phyloP scores from a whole-genome alignment of 92 coral and sea anemone species.

The Bergia puertoricense region DNA sequence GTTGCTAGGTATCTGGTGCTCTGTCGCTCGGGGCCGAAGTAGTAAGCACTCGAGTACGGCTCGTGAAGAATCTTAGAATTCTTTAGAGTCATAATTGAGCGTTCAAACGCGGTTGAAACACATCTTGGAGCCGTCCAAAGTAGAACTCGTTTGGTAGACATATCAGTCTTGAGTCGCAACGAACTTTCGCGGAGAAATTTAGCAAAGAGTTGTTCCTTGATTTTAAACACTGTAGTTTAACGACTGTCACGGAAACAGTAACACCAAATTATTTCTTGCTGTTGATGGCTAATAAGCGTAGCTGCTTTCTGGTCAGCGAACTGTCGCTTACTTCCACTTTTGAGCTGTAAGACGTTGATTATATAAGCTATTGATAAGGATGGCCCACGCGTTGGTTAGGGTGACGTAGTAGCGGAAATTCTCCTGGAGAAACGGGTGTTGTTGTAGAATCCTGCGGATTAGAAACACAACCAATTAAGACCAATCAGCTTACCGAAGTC shows the following conservation, averaged over 20 bases:
- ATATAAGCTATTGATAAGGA: conserved; percentile 9
- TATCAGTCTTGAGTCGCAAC: conserved; percentile 7
- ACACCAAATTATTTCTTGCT: not conserved
- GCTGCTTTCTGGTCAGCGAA: not conserved
- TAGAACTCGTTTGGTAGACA: conserved; percentile 72
- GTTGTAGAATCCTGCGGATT: conserved; percentile 43
- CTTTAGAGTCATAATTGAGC: conserved; percentile 89
- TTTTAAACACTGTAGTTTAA: not conserved
- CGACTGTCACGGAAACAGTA: not conserved
- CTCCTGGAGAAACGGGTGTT: conserved; percentile 37
- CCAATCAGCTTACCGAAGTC: conserved; percentile 27
- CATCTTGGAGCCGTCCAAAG: conserved; percentile 99
- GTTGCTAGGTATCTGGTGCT: conserved; percentile 72
- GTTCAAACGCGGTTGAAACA: conserved; percentile 96
- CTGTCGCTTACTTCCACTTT: not conserved
- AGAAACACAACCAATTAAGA: conserved; percentile 41
- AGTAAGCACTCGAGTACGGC: conserved; percentile 79
- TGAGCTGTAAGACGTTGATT: conserved; percentile 6
- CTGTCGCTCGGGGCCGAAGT: conserved; percentile 90
- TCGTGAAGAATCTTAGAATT: conserved; percentile 89
- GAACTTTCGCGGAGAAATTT: no score
- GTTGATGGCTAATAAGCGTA: not conserved
- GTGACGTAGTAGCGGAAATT: conserved; percentile 17
- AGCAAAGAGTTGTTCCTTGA: not conserved
- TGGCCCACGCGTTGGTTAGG: conserved; percentile 43